Evolutionary conservation across 2,797 vertebrate species (phyloP).

Genomic region (Sebastes itinus): DNA sequence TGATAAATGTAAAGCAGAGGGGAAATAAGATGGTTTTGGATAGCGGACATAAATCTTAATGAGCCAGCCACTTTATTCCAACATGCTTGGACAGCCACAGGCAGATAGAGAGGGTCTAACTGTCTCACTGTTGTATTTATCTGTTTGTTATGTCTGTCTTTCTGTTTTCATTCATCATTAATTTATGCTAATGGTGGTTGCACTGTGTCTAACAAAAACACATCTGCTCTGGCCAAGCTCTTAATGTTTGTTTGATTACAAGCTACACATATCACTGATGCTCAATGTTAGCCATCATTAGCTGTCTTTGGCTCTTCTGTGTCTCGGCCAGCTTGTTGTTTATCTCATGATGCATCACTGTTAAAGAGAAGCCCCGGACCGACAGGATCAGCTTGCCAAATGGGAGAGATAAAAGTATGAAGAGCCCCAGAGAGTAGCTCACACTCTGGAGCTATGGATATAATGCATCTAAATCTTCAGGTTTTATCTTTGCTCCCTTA

Average conservation of each 20-base stretch:
- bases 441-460: conserved; percentile 15
- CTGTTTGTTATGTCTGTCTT: conserved; percentile 19
- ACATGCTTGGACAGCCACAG: conserved; percentile 38
- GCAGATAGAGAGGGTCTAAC: conserved; percentile 11
- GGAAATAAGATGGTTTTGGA: conserved; percentile 74
- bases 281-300: conserved; percentile 17
- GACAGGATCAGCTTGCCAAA: conserved; percentile 39
- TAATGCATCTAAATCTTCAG: conserved; percentile 34
- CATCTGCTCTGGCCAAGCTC: not conserved
- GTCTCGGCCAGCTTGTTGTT: conserved; percentile 32
- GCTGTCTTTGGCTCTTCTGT: conserved; percentile 5
- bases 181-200: conserved; percentile 21
- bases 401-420: conserved; percentile 32
- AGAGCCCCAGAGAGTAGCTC: conserved; percentile 29
- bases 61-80: conserved; percentile 64
- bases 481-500: conserved; percentile 28
- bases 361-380: conserved; percentile 26
- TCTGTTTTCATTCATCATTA: conserved; percentile 20
- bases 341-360: conserved; percentile 18
- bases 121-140: conserved; percentile 26
- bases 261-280: not conserved
- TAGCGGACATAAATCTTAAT: conserved; percentile 76
- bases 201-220: not conserved
- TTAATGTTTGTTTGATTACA: conserved; percentile 12
- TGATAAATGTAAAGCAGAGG: conserved; percentile 78